Evolutionary conservation across 2,113 vertebrate genomes (phyloP).

Genomic region (Mastomys natalensis): DNA sequence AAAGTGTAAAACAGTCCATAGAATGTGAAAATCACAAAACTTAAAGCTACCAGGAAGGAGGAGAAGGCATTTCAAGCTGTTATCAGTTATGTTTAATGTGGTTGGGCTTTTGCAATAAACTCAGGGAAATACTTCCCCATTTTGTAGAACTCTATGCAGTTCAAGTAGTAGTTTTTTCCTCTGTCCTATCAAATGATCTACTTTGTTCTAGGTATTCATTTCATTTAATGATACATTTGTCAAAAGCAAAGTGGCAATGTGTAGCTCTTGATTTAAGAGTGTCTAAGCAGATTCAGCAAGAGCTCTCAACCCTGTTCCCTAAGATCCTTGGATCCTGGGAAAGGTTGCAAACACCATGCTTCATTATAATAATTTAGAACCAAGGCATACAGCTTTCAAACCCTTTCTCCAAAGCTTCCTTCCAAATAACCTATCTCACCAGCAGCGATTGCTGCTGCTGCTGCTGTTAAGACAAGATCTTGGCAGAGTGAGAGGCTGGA

Average conservation of each 20-base stretch:
- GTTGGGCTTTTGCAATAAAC: not conserved
- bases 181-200: not conserved
- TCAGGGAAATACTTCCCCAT: not conserved
- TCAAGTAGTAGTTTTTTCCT: not conserved
- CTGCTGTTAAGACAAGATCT: not conserved
- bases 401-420: not conserved
- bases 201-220: not conserved
- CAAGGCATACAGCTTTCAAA: not conserved
- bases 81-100: not conserved
- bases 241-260: not conserved
- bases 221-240: not conserved
- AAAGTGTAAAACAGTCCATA: slow-evolving; percentile 34
- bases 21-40: slow-evolving; percentile 57
- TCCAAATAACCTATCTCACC: not conserved
- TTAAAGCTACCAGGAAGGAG: not conserved
- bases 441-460: not conserved
- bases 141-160: not conserved
- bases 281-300: not conserved
- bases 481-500: not conserved
- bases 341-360: not conserved
- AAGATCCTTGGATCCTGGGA: not conserved
- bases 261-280: not conserved
- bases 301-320: not conserved
- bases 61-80: not conserved
- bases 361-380: not conserved